Evolutionary conservation across 1,140 invertebrate genomes (phyloP).

Genomic region (Daktulosphaira vitifoliae): DNA sequence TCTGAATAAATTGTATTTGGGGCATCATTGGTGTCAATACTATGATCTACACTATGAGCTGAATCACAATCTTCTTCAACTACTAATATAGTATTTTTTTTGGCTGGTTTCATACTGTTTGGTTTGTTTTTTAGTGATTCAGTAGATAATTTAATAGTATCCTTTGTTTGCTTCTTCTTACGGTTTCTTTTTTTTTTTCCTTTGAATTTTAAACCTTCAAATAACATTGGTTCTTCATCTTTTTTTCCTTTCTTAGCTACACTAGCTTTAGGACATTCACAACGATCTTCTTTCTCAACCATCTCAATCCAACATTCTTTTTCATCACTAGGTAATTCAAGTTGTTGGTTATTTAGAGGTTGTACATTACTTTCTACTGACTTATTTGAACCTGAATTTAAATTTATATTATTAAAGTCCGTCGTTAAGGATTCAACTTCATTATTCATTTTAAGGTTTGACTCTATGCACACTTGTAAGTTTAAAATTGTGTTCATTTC

Average conservation of each 20-base stretch:
- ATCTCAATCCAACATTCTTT: not conserved
- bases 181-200: conserved; percentile 15
- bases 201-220: conserved; percentile 26
- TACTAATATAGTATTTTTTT: not conserved
- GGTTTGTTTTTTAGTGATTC: not conserved
- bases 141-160: not conserved
- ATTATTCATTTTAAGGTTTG: not conserved
- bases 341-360: too few species aligned
- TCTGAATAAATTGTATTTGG: conserved; percentile 25
- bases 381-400: not conserved
- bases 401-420: conserved; percentile 12
- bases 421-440: conserved; percentile 4
- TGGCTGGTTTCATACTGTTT: not conserved
- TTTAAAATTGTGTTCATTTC: not conserved
- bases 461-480: not conserved
- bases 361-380: not conserved
- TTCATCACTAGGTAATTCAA: not conserved
- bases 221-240: conserved; percentile 24
- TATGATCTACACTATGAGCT: conserved; percentile 19
- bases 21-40: conserved; percentile 17
- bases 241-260: not conserved
- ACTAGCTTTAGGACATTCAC: conserved; percentile 16
- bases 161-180: conserved; percentile 48
- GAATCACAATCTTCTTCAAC: conserved; percentile 27
- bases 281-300: conserved; percentile 15